Base-by-base conservation (phyloP, 2,888 invertebrate genomes). In the Noctua comes region DNA sequence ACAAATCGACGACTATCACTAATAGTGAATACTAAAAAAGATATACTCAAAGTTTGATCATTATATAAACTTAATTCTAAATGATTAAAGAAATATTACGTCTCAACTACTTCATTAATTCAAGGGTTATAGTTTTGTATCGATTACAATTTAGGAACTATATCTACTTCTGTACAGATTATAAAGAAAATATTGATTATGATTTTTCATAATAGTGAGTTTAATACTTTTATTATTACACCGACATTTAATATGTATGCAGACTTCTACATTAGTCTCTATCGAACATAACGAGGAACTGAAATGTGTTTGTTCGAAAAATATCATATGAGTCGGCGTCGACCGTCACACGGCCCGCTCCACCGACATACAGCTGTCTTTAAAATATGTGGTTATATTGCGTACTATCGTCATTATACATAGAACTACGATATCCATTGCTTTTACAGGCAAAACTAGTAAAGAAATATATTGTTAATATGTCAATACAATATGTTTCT, bases 91-190 rank as follows among this genome's bases (percentile, higher is more conserved):
- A 92, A 93, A 93, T 93, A 92, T 93, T 95, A 94, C 91, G 88
- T 92, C 89, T 91, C 86, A 82, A 64, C 94, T 95, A 95, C 88
- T 91, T 94, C 94, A 95, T 92, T 93, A 94, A 88, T 93, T 92
- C 89, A 93, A 95, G 93, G 96, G 93, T 95, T 96, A 96, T 93
- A 95, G 93, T 95, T 95, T 95, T 94, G 94, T 94, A 95, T 96
- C 93, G 96, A 96, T 96, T 96, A 96, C 92, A 95, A 91, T 92
- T 96, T 95, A 96, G 96, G 96, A 96, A 96, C 96, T 96, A 96
- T 95, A 89, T 86, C 89, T 89, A 90, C 96, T 95, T 95, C 96
- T 96, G 96, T 96, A 96, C 96, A 96, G 91, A 93, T 93, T 92
- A 87, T 82, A 93, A 93, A 93, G 91, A 93, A 94, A 94, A 94